Evolutionary conservation across 2,113 vertebrate genomes (phyloP).

Genomic region (Pagrus major): DNA sequence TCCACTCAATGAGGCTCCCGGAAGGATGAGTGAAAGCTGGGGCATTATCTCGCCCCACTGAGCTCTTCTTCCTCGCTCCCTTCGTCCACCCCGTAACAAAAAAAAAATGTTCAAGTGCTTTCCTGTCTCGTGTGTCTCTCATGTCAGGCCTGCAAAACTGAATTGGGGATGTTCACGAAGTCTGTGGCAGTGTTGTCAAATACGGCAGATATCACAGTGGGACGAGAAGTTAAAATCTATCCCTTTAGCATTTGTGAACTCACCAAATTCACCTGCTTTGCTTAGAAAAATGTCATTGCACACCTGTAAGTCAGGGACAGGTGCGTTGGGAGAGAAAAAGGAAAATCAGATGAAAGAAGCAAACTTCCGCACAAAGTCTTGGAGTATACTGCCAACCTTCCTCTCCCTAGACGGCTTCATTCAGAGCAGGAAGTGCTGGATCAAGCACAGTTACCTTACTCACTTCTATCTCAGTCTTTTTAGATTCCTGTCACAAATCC

Average conservation of each 20-base stretch:
- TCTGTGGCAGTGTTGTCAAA: not conserved
- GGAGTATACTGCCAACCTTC: conserved; percentile 58
- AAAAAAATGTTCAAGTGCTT: conserved; percentile 59
- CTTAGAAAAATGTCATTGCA: conserved; percentile 9
- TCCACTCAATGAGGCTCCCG: conserved; percentile 29
- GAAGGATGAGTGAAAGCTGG: conserved; percentile 19
- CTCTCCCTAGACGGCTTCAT: conserved; percentile 34
- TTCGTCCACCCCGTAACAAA: conserved; percentile 41
- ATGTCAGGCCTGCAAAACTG: conserved; percentile 24
- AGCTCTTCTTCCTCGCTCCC: conserved; percentile 33
- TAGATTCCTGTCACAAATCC: conserved; percentile 7
- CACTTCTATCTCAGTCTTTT: conserved; percentile 2
- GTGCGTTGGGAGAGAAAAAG: conserved; percentile 15
- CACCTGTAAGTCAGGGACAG: conserved; percentile 21
- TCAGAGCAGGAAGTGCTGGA: conserved; percentile 35
- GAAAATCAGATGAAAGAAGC: conserved; percentile 21
- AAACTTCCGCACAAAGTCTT: conserved; percentile 58
- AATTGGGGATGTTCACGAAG: conserved; percentile 35
- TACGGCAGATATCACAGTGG: conserved; percentile 4
- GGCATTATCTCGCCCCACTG: conserved; percentile 27
- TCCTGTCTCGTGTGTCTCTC: conserved; percentile 52
- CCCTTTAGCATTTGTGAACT: conserved; percentile 19
- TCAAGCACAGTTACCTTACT: conserved; percentile 57
- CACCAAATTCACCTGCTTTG: conserved; percentile 28
- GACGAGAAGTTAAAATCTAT: not conserved